These are phyloP conservation scores for Drosophila azteca DNA, from an alignment of 1,140 invertebrate species.

Conservation along the genomic window DNA sequence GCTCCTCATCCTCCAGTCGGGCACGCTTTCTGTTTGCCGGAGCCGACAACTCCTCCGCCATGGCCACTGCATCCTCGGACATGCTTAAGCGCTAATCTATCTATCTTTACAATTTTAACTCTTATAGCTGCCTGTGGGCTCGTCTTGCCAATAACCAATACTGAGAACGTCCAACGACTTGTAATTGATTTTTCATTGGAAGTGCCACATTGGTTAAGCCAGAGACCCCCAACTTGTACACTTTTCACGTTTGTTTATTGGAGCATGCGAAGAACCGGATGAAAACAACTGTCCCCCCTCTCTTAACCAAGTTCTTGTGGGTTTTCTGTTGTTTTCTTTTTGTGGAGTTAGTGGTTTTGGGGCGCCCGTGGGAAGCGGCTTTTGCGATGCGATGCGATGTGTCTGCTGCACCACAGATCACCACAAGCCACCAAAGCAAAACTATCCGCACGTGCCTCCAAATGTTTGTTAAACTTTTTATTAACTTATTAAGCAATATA, in stretches of 20 bases:
- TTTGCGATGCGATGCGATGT: too few species aligned
- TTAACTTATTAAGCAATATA: too few species aligned
- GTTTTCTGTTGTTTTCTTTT: too few species aligned
- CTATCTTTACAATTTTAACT: constrained; percentile 24
- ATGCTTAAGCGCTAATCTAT: constrained; percentile 32
- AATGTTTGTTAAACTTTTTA: too few species aligned
- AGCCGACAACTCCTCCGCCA: constrained; percentile 5
- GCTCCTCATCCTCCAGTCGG: constrained; percentile 61
- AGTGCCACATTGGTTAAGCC: constrained; percentile 80
- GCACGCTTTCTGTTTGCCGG: constrained; percentile 32
- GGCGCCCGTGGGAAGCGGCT: too few species aligned
- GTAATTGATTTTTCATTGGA: constrained; percentile 77
- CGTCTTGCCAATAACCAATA: constrained; percentile 82
- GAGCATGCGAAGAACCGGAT: constrained; percentile 3
- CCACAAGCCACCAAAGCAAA: too few species aligned
- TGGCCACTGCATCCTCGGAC: constrained; percentile 23
- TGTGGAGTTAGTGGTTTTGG: too few species aligned
- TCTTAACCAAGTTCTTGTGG: too few species aligned
- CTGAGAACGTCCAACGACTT: constrained; percentile 82
- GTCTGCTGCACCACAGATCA: too few species aligned
- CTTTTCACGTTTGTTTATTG: constrained; percentile 18
- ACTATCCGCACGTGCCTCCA: too few species aligned
- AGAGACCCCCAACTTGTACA: constrained; percentile 58
- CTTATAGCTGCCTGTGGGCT: constrained; percentile 58
- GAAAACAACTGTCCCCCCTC: too few species aligned